Percentiles rank a stretch among this genome's conserved stretches.
Conservation (phyloP, 1,140 invertebrate species). For the Alviniconcha marisindica region DNA sequence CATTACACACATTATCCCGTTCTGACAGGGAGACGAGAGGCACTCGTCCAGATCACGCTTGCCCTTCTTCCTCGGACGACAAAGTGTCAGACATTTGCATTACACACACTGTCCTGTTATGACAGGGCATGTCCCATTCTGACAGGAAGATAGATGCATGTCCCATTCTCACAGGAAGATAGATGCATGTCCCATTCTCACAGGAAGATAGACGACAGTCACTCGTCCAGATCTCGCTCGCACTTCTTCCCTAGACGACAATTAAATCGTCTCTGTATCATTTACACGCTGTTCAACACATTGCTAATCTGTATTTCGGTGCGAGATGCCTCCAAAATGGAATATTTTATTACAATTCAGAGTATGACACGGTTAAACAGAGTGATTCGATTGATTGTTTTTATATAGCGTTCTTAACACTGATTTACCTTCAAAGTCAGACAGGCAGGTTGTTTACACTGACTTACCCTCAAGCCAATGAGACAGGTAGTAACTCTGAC, state of each 20-base stretch:
- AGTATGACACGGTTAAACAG: too few relatives aligned
- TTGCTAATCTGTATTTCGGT: too few relatives aligned
- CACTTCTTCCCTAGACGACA: constrained; percentile 61
- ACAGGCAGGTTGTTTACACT: too few relatives aligned
- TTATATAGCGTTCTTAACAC: too few relatives aligned
- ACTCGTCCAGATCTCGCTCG: constrained; percentile 79
- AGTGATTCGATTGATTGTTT: too few relatives aligned
- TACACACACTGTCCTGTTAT: constrained; percentile 78
- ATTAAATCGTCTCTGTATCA: too few relatives aligned
- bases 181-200: constrained; percentile 79
- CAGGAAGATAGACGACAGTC: constrained; percentile 87
- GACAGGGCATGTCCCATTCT: too few relatives aligned
- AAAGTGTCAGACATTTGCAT: too few relatives aligned
- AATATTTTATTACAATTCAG: constrained; percentile 28
- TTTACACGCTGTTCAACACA: too few relatives aligned
- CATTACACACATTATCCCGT: constrained; percentile 76
- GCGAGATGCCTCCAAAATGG: too few relatives aligned
- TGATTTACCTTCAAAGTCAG: constrained; percentile 79
- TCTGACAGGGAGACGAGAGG: constrained; percentile 83
- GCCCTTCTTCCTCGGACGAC: constrained; percentile 61
- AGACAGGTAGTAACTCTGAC: too few relatives aligned
- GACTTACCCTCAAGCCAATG: too few relatives aligned
- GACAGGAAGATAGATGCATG: constrained; percentile 84
- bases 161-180: constrained; percentile 85
- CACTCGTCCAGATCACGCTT: constrained; percentile 81